Conservation (phyloP, 2,113 vertebrate genomes). For the Lampris incognitus region DNA sequence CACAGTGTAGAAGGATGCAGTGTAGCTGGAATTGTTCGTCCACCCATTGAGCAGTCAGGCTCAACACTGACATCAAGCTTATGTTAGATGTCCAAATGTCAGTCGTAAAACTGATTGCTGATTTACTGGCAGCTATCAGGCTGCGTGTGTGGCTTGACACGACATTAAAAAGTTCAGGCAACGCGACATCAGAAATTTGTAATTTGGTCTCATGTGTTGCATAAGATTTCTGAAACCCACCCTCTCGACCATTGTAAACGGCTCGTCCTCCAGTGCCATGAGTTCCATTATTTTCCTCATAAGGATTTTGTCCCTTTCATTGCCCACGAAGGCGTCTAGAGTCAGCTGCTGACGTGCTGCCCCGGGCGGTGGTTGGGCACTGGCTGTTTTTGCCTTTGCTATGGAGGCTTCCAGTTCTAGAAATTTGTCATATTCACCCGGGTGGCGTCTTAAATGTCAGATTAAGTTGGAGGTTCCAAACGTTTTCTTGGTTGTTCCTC, state of each 20-base stretch:
- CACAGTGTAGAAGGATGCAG: not conserved
- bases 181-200: not conserved
- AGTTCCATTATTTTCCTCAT: too few species aligned
- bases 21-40: not conserved
- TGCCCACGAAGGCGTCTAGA: not conserved
- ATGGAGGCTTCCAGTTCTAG: too few species aligned
- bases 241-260: too few species aligned
- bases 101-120: conserved; percentile 15
- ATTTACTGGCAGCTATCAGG: not conserved
- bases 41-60: conserved; percentile 4
- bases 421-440: too few species aligned
- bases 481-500: not conserved
- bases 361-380: not conserved
- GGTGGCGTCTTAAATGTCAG: not conserved
- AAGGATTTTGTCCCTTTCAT: too few species aligned
- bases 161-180: conserved; percentile 8
- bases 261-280: too few species aligned
- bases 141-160: conserved; percentile 1
- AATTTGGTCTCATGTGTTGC: not conserved
- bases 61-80: conserved; percentile 13
- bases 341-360: not conserved
- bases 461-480: not conserved
- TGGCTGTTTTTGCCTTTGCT: not conserved
- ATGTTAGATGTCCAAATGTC: not conserved
- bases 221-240: conserved; percentile 3